phyloP scores from a whole-genome alignment of 2,113 vertebrate genomes.

The Saccopteryx bilineata region DNA sequence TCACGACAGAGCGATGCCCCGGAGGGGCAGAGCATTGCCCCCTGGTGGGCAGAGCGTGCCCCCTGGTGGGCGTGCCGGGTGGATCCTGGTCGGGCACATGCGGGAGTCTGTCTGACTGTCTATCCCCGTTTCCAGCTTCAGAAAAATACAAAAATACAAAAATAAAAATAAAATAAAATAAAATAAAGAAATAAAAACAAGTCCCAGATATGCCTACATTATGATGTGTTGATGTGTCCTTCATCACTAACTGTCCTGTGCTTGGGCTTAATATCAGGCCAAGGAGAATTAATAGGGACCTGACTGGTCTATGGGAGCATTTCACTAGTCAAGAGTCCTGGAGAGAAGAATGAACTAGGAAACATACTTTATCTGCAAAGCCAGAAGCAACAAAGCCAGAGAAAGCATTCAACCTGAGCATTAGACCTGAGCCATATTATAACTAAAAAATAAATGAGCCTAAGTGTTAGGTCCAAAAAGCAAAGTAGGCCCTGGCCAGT shows the following conservation, averaged over 20 bases:
- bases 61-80: too few relatives aligned
- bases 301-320: not conserved
- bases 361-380: not conserved
- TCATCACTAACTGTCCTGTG: not conserved
- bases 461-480: conserved; percentile 33
- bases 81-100: too few relatives aligned
- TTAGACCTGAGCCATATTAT: not conserved
- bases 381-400: conserved; percentile 57
- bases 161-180: too few relatives aligned
- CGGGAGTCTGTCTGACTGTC: too few relatives aligned
- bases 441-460: conserved; percentile 37
- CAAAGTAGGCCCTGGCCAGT: conserved; percentile 7
- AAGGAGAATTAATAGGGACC: not conserved
- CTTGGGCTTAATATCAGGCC: not conserved
- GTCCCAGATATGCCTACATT: not conserved
- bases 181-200: conserved; percentile 19
- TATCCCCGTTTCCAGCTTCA: too few relatives aligned
- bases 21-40: too few relatives aligned
- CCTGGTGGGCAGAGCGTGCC: too few relatives aligned
- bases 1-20: too few relatives aligned
- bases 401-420: conserved; percentile 13
- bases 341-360: conserved; percentile 32
- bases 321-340: not conserved
- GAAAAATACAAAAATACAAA: too few relatives aligned
- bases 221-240: not conserved